A percentile compares a stretch with the other conserved stretches of the same genome.
phyloP scores from a whole-genome alignment of 2,113 vertebrate species.

The Cheirogaleus medius region DNA sequence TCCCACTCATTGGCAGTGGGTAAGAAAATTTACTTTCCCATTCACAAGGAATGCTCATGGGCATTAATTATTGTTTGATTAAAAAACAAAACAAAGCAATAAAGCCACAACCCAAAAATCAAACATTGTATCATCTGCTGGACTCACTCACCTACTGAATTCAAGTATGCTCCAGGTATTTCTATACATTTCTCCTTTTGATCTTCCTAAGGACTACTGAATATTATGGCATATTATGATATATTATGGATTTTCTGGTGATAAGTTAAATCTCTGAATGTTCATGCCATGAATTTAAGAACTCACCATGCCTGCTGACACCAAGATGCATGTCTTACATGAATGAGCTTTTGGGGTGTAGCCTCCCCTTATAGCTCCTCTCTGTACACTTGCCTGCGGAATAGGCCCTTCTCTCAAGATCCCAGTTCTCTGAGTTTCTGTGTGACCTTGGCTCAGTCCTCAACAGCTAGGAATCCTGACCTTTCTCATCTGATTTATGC shows the following conservation, averaged over 20 bases:
- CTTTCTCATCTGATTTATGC: neutral
- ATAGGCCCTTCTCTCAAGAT: rapidly evolving
- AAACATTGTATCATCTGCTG: neutral
- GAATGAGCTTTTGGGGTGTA: neutral
- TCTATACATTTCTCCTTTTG: neutral
- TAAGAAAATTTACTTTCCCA: neutral
- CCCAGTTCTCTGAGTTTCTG: neutral
- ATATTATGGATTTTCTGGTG: neutral
- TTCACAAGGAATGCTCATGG: neutral
- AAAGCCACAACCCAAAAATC: neutral
- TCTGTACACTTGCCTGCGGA: rapidly evolving
- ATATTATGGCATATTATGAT: neutral
- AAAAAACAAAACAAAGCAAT: neutral
- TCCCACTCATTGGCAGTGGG: neutral
- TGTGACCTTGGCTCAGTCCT: neutral
- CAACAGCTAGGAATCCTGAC: neutral
- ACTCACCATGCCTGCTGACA: no score
- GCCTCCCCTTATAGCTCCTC: rapidly evolving
- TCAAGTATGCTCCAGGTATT: neutral
- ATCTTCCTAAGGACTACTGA: neutral
- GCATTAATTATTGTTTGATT: neutral
- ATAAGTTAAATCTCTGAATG: neutral
- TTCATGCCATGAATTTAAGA: neutral
- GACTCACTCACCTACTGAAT: neutral
- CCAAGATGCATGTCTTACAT: neutral